These are phyloP conservation scores for Lasioglossum oenotherae DNA, from an alignment of 2,888 invertebrate genomes.

Conservation along the genomic window DNA sequence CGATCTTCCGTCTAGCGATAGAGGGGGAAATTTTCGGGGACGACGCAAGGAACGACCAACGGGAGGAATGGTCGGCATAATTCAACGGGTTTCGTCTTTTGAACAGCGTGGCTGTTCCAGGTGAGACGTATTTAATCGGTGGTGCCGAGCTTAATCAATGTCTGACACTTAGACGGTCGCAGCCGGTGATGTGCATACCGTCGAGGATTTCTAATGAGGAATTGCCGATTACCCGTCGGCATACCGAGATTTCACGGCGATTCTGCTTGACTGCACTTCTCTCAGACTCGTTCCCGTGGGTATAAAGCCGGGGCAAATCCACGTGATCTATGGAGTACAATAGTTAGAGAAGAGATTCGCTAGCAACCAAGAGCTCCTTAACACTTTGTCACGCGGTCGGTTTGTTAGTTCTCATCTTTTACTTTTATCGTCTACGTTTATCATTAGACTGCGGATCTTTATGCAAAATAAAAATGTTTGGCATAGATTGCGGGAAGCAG, in stretches of 20 bases:
- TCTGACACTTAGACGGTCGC: slow-evolving; percentile 63
- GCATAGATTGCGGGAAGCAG: no score
- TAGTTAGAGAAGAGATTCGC: slow-evolving; percentile 12
- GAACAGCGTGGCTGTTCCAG: slow-evolving; percentile 33
- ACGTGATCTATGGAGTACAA: slow-evolving; percentile 49
- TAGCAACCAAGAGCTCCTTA: slow-evolving; percentile 10
- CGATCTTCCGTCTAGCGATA: not conserved
- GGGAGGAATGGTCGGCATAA: slow-evolving; percentile 53
- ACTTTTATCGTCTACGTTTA: no score
- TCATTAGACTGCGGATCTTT: no score
- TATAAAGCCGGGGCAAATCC: slow-evolving; percentile 50
- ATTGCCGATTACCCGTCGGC: slow-evolving; percentile 65
- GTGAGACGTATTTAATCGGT: slow-evolving; percentile 66
- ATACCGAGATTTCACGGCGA: slow-evolving; percentile 50
- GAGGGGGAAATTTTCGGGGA: not conserved
- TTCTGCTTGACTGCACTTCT: slow-evolving; percentile 23
- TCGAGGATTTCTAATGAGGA: slow-evolving; percentile 69
- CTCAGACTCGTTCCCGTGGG: slow-evolving; percentile 5
- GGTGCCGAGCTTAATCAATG: slow-evolving; percentile 69
- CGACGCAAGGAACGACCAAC: not conserved
- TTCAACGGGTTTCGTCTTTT: slow-evolving; percentile 63
- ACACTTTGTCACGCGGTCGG: slow-evolving; percentile 23
- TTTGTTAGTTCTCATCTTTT: not conserved
- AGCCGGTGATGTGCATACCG: slow-evolving; percentile 54
- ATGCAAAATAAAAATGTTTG: no score